Conservation (phyloP, 2,113 vertebrate species). For the Thomomys bottae region DNA sequence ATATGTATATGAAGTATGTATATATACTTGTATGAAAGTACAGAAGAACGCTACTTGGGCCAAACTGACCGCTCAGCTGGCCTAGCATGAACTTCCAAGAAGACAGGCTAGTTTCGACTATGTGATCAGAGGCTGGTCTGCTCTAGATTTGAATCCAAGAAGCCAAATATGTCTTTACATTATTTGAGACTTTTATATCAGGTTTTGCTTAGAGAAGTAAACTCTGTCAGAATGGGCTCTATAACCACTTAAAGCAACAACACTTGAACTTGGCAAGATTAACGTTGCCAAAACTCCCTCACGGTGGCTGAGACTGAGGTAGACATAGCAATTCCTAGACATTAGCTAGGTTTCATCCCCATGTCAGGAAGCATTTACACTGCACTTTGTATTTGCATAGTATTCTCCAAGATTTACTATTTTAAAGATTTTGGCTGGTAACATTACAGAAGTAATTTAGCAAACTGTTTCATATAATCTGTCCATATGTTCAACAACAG, state of each 20-base stretch:
- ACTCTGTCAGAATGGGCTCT: constrained; percentile 29
- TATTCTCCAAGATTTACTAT: not conserved
- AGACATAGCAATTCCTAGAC: not conserved
- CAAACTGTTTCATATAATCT: not conserved
- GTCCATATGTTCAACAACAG: not conserved
- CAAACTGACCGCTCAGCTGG: too few species aligned
- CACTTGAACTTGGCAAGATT: not conserved
- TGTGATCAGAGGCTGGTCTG: not conserved
- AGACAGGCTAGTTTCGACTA: not conserved
- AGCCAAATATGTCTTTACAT: constrained; percentile 5
- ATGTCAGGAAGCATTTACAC: not conserved
- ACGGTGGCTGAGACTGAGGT: not conserved
- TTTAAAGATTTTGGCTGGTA: not conserved
- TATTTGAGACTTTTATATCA: not conserved
- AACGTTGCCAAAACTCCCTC: not conserved
- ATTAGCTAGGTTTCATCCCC: not conserved
- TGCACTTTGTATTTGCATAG: not conserved
- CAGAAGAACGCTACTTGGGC: not conserved
- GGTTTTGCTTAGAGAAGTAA: constrained; percentile 17
- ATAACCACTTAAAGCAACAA: not conserved
- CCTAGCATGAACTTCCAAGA: not conserved
- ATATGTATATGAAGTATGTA: too few species aligned
- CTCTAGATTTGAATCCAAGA: not conserved
- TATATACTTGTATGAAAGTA: not conserved
- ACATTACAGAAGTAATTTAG: constrained; percentile 8